These are phyloP conservation scores for Sminthurides aquaticus DNA, from an alignment of 2,888 invertebrate genomes.

Conservation along the genomic window DNA sequence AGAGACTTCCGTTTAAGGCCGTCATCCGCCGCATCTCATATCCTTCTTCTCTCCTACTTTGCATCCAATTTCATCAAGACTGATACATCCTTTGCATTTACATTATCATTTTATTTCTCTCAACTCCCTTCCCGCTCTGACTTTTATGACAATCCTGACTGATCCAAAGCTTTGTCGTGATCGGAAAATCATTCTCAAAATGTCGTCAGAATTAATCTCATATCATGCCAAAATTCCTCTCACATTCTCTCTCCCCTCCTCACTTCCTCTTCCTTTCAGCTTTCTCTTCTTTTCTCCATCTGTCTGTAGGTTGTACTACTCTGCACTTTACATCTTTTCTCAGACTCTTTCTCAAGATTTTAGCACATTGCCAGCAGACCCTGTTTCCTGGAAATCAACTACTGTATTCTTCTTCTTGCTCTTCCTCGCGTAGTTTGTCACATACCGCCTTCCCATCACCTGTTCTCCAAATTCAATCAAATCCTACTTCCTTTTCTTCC, in stretches of 20 bases:
- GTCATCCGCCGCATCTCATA: neutral
- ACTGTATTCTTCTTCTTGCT: too few relatives aligned
- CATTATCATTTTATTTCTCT: conserved; percentile 14
- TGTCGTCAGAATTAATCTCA: neutral
- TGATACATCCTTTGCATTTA: conserved; percentile 5
- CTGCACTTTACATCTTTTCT: too few relatives aligned
- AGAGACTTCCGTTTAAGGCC: neutral
- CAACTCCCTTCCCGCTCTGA: neutral
- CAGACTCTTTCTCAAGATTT: too few relatives aligned
- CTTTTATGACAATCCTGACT: neutral
- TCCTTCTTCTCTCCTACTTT: neutral
- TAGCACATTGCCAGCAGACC: too few relatives aligned
- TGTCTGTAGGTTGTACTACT: neutral
- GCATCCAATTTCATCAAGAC: neutral
- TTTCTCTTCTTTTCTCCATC: neutral
- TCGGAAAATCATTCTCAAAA: neutral
- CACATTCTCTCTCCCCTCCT: neutral
- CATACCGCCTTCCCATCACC: neutral
- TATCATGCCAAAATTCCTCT: neutral
- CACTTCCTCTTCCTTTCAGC: neutral
- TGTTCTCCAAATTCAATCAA: neutral
- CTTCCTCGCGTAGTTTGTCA: neutral
- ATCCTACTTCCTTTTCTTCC: too few relatives aligned
- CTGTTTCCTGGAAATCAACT: too few relatives aligned
- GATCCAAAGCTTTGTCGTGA: conserved; percentile 3